These are phyloP conservation scores for Lypha dubia DNA, from an alignment of 2,888 invertebrate species.

Conservation along the genomic window DNA sequence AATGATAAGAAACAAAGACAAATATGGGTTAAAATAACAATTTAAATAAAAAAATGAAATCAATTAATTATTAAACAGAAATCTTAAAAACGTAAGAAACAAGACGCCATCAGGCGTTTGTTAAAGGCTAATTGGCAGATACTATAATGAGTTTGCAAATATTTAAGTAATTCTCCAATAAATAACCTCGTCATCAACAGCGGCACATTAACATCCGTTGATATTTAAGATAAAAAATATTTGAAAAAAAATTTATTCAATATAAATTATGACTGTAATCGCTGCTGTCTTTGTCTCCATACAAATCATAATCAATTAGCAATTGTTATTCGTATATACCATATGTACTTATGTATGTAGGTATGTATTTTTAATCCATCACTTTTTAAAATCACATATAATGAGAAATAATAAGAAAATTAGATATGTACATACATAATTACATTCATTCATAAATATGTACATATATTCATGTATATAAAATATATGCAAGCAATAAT, in stretches of 20 bases:
- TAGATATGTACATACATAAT: too few species aligned
- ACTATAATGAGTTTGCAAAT: constrained; percentile 58
- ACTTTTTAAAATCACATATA: background rate
- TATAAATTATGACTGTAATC: constrained; percentile 26
- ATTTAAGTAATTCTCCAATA: constrained; percentile 42
- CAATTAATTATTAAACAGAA: constrained; percentile 7
- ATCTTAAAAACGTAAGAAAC: background rate
- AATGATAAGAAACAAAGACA: constrained; percentile 34
- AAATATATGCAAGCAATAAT: too few species aligned
- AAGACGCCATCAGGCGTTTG: background rate
- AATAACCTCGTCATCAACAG: constrained; percentile 8
- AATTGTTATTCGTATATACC: constrained; percentile 3
- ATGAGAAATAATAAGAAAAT: too few species aligned
- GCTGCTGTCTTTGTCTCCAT: constrained; percentile 28
- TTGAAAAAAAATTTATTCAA: constrained; percentile 44
- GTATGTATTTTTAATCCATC: too few species aligned
- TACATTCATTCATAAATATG: too few species aligned
- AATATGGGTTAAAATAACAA: constrained; percentile 57
- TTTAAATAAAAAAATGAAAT: constrained; percentile 31
- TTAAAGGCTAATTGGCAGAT: constrained; percentile 20
- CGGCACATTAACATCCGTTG: background rate
- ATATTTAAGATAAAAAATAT: constrained; percentile 3
- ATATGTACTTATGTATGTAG: background rate
- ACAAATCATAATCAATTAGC: constrained; percentile 47
- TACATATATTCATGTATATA: too few species aligned